These are phyloP conservation scores for Burhinus bistriatus DNA, from an alignment of 2,113 vertebrate genomes.

Conservation along the genomic window DNA sequence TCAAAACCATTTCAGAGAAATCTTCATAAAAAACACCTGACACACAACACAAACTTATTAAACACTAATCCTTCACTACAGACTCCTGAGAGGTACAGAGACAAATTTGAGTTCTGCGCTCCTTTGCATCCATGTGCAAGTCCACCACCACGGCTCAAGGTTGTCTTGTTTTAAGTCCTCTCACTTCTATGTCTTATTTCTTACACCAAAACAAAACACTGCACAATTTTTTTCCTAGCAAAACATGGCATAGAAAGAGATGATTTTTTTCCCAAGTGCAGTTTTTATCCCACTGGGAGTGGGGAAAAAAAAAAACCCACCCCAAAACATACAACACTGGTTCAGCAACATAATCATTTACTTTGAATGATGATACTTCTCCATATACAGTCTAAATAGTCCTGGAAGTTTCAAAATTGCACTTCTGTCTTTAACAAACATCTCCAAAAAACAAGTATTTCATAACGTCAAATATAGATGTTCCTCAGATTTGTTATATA, in stretches of 20 bases:
- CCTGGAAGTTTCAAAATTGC: background rate
- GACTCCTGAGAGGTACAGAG: background rate
- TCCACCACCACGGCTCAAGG: background rate
- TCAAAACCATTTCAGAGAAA: background rate
- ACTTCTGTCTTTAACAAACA: background rate
- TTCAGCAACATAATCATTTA: background rate
- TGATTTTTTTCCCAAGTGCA: background rate
- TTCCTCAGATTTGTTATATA: background rate
- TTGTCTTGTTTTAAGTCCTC: background rate
- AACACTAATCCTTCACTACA: background rate
- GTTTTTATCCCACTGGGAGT: background rate
- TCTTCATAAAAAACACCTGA: background rate
- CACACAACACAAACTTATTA: background rate
- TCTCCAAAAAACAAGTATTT: background rate
- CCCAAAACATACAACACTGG: background rate
- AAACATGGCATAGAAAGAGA: background rate
- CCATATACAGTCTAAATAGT: background rate
- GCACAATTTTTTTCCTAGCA: accelerated
- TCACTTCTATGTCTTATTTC: background rate
- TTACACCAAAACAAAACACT: background rate
- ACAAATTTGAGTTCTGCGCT: background rate
- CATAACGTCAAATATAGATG: background rate
- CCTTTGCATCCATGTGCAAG: background rate
- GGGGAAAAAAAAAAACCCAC: background rate
- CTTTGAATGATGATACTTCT: background rate